Conservation (phyloP, 1,140 invertebrate species). For the Ceratina australensis region DNA sequence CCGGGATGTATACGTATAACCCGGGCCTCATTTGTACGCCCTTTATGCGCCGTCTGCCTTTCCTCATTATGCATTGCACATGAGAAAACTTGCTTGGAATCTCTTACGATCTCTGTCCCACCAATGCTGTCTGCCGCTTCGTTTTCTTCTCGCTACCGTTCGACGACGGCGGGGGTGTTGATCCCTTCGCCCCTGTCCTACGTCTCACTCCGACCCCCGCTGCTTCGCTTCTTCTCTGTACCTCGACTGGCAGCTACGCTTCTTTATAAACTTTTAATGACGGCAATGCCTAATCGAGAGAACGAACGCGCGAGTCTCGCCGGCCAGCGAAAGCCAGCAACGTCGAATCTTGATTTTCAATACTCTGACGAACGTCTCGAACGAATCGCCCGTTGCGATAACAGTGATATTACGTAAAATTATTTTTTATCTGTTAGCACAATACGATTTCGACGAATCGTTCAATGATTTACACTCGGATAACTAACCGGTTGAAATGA, state of each 20-base stretch:
- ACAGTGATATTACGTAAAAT: background rate
- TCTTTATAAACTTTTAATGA: constrained; percentile 81
- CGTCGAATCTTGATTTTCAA: constrained; percentile 70
- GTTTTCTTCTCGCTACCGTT: constrained; percentile 46
- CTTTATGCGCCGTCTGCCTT: constrained; percentile 76
- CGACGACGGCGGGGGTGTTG: constrained; percentile 37
- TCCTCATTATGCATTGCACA: constrained; percentile 80
- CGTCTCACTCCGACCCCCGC: background rate
- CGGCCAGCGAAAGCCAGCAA: constrained; percentile 48
- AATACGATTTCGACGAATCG: constrained; percentile 76
- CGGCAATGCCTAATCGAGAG: constrained; percentile 79
- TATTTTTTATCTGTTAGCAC: constrained; percentile 35
- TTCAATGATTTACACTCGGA: constrained; percentile 68
- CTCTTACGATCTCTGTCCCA: constrained; percentile 41
- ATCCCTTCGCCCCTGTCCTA: constrained; percentile 24
- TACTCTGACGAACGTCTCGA: constrained; percentile 47
- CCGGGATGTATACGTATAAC: constrained; percentile 55
- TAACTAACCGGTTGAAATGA: constrained; percentile 73
- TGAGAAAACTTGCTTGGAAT: constrained; percentile 79
- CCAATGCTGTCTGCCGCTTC: constrained; percentile 28
- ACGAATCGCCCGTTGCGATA: background rate
- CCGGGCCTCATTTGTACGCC: constrained; percentile 78
- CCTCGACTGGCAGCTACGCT: constrained; percentile 70
- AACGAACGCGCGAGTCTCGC: constrained; percentile 63
- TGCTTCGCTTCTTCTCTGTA: constrained; percentile 2